Evolutionary conservation across 2,888 invertebrate genomes (phyloP).

Genomic region (Pinctada fucata): DNA sequence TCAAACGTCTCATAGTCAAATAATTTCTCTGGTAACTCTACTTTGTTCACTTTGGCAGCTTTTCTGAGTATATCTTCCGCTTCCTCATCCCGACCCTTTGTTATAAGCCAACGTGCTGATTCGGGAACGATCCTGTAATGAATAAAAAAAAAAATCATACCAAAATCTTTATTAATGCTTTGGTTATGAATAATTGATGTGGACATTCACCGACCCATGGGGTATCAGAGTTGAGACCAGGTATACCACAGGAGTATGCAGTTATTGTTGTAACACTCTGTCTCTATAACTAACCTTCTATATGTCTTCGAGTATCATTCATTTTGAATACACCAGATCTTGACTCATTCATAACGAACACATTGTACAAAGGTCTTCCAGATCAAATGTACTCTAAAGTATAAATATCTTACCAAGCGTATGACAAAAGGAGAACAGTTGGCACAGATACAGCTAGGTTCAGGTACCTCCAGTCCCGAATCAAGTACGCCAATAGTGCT

Average conservation of each 20-base stretch:
- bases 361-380: no score
- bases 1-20: slow-evolving; percentile 29
- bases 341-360: no score
- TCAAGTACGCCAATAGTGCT: slow-evolving; percentile 62
- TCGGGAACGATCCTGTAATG: slow-evolving; percentile 36
- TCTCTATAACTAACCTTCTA: no score
- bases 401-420: slow-evolving; percentile 31
- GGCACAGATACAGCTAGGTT: slow-evolving; percentile 34
- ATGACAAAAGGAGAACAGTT: slow-evolving; percentile 25
- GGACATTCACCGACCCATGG: no score
- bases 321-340: no score
- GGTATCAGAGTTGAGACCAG: no score
- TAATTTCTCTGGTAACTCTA: slow-evolving; percentile 29
- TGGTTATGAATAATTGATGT: no score
- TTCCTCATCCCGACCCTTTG: slow-evolving; percentile 30
- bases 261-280: no score
- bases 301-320: no score
- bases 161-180: no score
- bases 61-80: slow-evolving; percentile 32
- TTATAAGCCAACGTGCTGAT: slow-evolving; percentile 37
- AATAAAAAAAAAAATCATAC: not conserved
- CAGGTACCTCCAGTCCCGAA: slow-evolving; percentile 61
- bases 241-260: no score
- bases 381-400: no score
- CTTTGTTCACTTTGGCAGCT: slow-evolving; percentile 34